Percentiles rank a stretch among this genome's conserved stretches.
Evolutionary conservation across 1,140 invertebrate genomes (phyloP).

Genomic region (Ptiloglossa arizonensis): DNA sequence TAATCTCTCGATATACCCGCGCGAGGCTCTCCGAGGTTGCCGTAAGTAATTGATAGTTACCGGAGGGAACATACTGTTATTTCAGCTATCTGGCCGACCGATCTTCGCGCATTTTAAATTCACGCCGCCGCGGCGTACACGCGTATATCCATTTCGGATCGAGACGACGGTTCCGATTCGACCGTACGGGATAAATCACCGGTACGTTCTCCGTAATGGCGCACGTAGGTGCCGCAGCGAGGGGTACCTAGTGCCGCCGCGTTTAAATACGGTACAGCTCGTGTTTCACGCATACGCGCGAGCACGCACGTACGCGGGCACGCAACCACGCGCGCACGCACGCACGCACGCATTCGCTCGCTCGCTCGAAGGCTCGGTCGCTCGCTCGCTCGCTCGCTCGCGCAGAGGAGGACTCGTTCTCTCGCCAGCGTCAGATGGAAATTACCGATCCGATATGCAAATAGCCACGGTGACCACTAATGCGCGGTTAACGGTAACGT

Average conservation of each 20-base stretch:
- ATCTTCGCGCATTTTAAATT: constrained; percentile 65
- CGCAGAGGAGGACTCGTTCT: constrained; percentile 1
- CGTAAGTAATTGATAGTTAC: constrained; percentile 61
- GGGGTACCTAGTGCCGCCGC: constrained; percentile 36
- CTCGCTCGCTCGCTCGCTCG: not conserved
- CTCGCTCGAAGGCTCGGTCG: too few relatives aligned
- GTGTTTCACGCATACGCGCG: not conserved
- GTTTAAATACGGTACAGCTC: constrained; percentile 19
- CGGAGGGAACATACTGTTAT: constrained; percentile 56
- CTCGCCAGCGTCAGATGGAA: constrained; percentile 62
- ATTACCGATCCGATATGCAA: constrained; percentile 77
- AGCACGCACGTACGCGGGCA: not conserved
- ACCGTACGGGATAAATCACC: constrained; percentile 58
- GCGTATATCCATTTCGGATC: constrained; percentile 50
- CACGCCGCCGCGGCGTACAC: not conserved
- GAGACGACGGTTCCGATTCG: constrained; percentile 54
- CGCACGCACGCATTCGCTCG: too few relatives aligned
- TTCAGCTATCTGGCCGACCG: constrained; percentile 39
- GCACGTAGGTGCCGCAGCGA: constrained; percentile 39
- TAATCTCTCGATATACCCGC: constrained; percentile 21
- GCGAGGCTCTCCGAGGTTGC: constrained; percentile 2
- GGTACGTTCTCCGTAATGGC: constrained; percentile 56
- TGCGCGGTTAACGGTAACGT: constrained; percentile 76
- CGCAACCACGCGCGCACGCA: not conserved
- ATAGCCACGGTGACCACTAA: constrained; percentile 71